phyloP scores from a whole-genome alignment of 1,140 invertebrate genomes.

The Ylistrum balloti region DNA sequence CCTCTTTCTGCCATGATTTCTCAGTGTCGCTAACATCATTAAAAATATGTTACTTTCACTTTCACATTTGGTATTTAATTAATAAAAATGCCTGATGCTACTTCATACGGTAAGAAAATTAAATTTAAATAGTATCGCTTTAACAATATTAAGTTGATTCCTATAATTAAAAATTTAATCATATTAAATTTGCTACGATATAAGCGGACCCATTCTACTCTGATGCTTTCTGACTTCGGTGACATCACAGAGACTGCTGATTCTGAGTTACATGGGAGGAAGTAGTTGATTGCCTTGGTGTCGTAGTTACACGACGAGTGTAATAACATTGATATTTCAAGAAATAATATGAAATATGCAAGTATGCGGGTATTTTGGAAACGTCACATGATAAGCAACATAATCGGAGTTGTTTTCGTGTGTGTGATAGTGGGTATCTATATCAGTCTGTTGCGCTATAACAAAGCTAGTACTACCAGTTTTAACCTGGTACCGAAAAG shows the following conservation, averaged over 20 bases:
- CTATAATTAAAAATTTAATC: background rate
- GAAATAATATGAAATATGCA: slow-evolving; percentile 4
- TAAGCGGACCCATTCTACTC: background rate
- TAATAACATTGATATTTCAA: background rate
- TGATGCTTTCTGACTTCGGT: background rate
- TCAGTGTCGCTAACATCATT: background rate
- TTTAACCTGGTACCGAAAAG: slow-evolving; percentile 11
- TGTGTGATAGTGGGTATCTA: background rate
- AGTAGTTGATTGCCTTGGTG: background rate
- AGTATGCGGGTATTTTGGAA: background rate
- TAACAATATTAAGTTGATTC: too few species aligned
- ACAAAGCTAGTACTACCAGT: background rate
- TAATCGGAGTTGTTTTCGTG: background rate
- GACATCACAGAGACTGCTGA: background rate
- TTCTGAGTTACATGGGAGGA: background rate
- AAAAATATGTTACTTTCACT: slow-evolving; percentile 22
- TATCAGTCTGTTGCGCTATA: background rate
- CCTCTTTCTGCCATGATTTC: slow-evolving; percentile 10
- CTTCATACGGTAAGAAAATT: too few species aligned
- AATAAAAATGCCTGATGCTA: too few species aligned
- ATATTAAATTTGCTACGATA: background rate
- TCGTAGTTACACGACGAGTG: background rate
- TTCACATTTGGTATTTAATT: background rate
- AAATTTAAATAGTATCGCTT: too few species aligned
- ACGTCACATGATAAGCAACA: slow-evolving; percentile 38